phyloP scores from a whole-genome alignment of 2,113 vertebrate species.

The Numenius arquata region DNA sequence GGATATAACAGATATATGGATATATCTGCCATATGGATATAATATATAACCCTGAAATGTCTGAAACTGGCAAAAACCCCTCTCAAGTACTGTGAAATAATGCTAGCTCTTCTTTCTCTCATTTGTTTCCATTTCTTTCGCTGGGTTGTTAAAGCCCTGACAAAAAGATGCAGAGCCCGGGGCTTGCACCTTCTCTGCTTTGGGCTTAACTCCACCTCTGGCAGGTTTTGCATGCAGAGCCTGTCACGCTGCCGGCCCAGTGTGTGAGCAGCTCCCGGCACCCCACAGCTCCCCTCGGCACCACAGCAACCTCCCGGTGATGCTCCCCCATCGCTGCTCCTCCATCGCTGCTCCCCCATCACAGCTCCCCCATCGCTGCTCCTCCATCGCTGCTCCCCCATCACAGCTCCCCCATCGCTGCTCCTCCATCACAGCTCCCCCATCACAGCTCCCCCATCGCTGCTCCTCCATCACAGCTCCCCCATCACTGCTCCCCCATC shows the following conservation, averaged over 20 bases:
- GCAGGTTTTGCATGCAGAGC: rapidly evolving
- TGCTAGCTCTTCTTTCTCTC: neutral
- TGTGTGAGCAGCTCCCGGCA: neutral
- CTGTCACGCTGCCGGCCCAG: rapidly evolving
- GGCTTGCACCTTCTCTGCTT: neutral
- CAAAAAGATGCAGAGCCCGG: neutral
- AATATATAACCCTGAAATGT: neutral
- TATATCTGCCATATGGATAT: neutral
- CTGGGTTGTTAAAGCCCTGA: neutral
- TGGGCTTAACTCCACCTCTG: rapidly evolving
- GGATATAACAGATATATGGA: neutral
- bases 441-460: too few species aligned
- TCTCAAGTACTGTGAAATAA: neutral
- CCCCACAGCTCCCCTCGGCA: neutral
- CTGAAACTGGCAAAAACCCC: neutral
- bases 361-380: too few species aligned
- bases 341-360: too few species aligned
- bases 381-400: too few species aligned
- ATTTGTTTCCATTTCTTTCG: rapidly evolving
- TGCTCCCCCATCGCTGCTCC: neutral
- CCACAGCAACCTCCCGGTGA: neutral
- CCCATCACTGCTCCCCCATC: too few species aligned
- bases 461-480: too few species aligned
- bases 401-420: too few species aligned
- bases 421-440: too few species aligned